Percentiles rank a stretch among this genome's conserved stretches.
Evolutionary conservation across 2,797 vertebrate species (phyloP).

Genomic region (Sorex maritimensis): DNA sequence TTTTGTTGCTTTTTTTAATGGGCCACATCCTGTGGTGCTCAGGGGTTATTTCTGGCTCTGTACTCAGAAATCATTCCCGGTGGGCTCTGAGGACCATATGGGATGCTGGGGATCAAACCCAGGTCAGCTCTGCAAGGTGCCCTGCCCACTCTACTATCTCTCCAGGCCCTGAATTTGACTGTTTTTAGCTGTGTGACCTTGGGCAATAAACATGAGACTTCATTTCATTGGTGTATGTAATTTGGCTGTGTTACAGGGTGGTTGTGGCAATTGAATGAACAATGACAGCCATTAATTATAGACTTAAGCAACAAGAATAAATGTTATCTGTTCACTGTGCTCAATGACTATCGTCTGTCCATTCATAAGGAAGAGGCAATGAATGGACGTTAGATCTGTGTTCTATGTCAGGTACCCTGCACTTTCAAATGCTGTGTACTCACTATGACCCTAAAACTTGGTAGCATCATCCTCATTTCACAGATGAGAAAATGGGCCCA

Average conservation of each 20-base stretch:
- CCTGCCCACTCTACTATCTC: neutral
- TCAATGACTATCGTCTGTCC: neutral
- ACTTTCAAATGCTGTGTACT: neutral
- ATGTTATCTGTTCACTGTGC: neutral
- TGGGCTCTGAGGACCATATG: too few species aligned
- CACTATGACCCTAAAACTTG: slow-evolving; percentile 7
- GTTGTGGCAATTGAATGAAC: slow-evolving; percentile 49
- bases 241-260: neutral
- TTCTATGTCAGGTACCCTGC: neutral
- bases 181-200: neutral
- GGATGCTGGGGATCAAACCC: too few species aligned
- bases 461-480: neutral
- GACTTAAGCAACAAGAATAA: slow-evolving; percentile 3
- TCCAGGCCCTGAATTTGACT: too few species aligned
- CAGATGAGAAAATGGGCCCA: neutral
- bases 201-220: slow-evolving; percentile 18
- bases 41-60: too few species aligned
- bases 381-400: neutral
- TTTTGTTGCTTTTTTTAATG: neutral
- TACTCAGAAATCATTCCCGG: too few species aligned
- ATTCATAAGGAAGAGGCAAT: slow-evolving; percentile 18
- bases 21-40: too few species aligned
- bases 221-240: neutral
- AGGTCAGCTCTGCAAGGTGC: slow-evolving; percentile 9
- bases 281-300: neutral